Evolutionary conservation across 2,888 invertebrate species (phyloP).

Genomic region (Operophtera brumata): DNA sequence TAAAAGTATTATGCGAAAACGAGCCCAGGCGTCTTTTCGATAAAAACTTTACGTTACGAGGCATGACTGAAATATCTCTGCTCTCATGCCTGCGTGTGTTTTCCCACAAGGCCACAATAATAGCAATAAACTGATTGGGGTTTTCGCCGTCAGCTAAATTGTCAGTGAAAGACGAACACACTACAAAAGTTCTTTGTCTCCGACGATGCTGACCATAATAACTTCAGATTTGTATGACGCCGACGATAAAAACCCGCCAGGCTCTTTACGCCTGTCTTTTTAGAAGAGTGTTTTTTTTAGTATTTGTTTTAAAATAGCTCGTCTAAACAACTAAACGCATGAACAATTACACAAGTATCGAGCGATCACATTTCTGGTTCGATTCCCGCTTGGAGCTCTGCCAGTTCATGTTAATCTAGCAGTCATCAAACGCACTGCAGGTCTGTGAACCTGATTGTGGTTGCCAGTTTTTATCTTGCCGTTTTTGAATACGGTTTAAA

Average conservation of each 20-base stretch:
- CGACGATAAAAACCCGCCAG: no score
- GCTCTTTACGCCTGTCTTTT: no score
- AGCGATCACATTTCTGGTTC: conserved; percentile 37
- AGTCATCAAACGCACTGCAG: conserved; percentile 41
- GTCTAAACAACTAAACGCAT: conserved; percentile 6
- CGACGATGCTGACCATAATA: no score
- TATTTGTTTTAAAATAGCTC: no score
- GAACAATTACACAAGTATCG: conserved; percentile 32
- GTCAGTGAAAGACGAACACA: neutral
- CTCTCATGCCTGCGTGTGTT: neutral
- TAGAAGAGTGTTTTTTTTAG: no score
- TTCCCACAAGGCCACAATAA: neutral
- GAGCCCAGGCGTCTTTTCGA: conserved; percentile 9
- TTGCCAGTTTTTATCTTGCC: conserved; percentile 16
- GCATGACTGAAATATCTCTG: conserved; percentile 5
- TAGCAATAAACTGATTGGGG: no score
- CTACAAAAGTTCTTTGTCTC: no score
- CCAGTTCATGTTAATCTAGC: conserved; percentile 47
- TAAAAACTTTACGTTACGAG: conserved; percentile 6
- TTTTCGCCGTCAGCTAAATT: no score
- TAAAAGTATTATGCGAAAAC: conserved; percentile 17
- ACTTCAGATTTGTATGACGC: no score
- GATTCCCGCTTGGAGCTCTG: conserved; percentile 49
- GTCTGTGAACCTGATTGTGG: conserved; percentile 47
- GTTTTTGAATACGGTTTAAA: neutral